phyloP scores from a whole-genome alignment of 2,888 invertebrate genomes.

The Corbicula japonica region DNA sequence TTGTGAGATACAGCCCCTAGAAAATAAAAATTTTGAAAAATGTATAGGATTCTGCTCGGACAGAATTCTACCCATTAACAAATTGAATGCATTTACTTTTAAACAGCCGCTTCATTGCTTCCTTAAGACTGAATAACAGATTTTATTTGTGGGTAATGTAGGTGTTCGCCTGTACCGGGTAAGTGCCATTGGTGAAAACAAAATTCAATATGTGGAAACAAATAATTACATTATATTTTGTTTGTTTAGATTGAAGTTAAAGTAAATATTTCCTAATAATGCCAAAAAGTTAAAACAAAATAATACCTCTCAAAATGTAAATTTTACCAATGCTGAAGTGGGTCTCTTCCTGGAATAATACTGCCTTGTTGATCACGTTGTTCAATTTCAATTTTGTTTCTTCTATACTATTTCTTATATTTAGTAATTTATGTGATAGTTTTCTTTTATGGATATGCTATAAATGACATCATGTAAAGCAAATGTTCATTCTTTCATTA shows the following conservation, averaged over 20 bases:
- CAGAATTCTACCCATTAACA: background rate
- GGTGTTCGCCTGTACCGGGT: slow-evolving; percentile 9
- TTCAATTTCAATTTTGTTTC: background rate
- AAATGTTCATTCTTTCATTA: slow-evolving; percentile 7
- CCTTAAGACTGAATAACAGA: background rate
- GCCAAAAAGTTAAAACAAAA: slow-evolving; percentile 1
- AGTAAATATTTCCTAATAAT: slow-evolving; percentile 7
- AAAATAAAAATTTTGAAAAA: slow-evolving; percentile 5
- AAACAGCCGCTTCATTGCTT: too few relatives aligned
- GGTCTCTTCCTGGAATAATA: slow-evolving; percentile 10
- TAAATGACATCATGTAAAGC: background rate
- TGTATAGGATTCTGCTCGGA: slow-evolving; percentile 4
- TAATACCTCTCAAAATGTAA: slow-evolving; percentile 4
- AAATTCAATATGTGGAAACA: too few relatives aligned
- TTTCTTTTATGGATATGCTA: slow-evolving; percentile 5
- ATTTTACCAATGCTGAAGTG: slow-evolving; percentile 9
- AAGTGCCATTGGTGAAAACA: too few relatives aligned
- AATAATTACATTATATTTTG: slow-evolving; percentile 9
- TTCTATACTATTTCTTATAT: slow-evolving; percentile 1
- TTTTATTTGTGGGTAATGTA: slow-evolving; percentile 9
- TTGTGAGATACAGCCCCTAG: slow-evolving; percentile 3
- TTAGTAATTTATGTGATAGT: too few relatives aligned
- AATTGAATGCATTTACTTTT: slow-evolving; percentile 7
- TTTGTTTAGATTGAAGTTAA: background rate
- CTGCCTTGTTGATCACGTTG: too few relatives aligned